A percentile compares a stretch with the other conserved stretches of the same genome.
These are phyloP conservation scores for Blastobasis adustella DNA, from an alignment of 2,888 invertebrate species.

Conservation along the genomic window DNA sequence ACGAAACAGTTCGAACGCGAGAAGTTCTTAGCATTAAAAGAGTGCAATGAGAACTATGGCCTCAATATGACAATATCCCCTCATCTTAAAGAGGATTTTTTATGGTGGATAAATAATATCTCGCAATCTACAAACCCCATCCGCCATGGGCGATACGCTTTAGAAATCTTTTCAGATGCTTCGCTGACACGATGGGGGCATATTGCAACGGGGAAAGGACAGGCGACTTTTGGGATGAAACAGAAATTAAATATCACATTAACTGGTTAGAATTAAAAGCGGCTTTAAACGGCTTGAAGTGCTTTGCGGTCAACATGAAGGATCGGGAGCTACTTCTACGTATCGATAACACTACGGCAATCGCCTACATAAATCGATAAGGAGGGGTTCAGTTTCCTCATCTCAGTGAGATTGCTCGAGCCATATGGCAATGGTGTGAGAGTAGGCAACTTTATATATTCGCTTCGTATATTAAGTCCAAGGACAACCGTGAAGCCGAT, in stretches of 20 bases:
- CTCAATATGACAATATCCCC: not conserved
- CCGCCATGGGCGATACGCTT: not conserved
- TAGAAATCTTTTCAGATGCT: not conserved
- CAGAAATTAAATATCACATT: not conserved
- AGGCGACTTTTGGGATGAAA: not conserved
- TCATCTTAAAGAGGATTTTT: not conserved
- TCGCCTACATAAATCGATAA: slow-evolving; percentile 9
- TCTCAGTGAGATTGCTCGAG: too few relatives aligned
- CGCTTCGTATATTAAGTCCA: slow-evolving; percentile 10
- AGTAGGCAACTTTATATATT: slow-evolving; percentile 2
- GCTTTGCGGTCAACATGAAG: not conserved
- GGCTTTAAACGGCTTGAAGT: not conserved
- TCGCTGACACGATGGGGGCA: not conserved
- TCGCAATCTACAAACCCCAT: not conserved
- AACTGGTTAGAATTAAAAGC: not conserved
- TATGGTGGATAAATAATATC: not conserved
- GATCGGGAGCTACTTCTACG: not conserved
- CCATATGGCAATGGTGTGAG: too few relatives aligned
- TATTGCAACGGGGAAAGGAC: not conserved
- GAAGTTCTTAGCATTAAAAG: not conserved
- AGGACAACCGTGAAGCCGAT: slow-evolving; percentile 10
- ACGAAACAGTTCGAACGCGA: not conserved
- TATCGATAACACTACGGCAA: slow-evolving; percentile 5
- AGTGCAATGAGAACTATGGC: too few relatives aligned
- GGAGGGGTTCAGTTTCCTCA: slow-evolving; percentile 2